Conservation (phyloP, 1,140 invertebrate species). For the Cydia amplana region DNA sequence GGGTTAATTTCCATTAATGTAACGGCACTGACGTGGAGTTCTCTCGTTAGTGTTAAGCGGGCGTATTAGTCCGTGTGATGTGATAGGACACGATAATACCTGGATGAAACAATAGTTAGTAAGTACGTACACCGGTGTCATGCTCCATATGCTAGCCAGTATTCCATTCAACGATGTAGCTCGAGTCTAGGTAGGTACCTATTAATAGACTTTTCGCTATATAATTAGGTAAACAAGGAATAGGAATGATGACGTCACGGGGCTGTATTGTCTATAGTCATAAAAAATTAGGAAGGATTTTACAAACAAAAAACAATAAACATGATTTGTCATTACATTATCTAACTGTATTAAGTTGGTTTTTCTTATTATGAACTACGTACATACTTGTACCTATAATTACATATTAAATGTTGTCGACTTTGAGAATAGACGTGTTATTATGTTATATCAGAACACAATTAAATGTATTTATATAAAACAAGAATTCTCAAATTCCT, state of each 20-base stretch:
- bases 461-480: not conserved
- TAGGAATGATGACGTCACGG: not conserved
- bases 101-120: not conserved
- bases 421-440: no score
- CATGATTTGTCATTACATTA: not conserved
- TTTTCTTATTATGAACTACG: no score
- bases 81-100: not conserved
- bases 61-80: constrained; percentile 5
- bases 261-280: no score
- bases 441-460: not conserved
- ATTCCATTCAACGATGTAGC: not conserved
- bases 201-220: not conserved
- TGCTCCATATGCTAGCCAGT: not conserved
- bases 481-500: not conserved
- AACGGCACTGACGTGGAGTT: constrained; percentile 20
- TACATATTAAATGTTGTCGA: no score
- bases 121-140: not conserved
- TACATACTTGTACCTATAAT: no score
- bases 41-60: constrained; percentile 24
- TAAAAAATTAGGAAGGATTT: no score
- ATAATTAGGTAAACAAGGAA: not conserved
- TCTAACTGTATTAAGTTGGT: no score
- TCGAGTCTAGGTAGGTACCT: not conserved
- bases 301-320: not conserved
- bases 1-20: constrained; percentile 29